A percentile compares a stretch with the other conserved stretches of the same genome.
Evolutionary conservation across 2,113 vertebrate species (phyloP).

Genomic region (Phalacrocorax carbo): DNA sequence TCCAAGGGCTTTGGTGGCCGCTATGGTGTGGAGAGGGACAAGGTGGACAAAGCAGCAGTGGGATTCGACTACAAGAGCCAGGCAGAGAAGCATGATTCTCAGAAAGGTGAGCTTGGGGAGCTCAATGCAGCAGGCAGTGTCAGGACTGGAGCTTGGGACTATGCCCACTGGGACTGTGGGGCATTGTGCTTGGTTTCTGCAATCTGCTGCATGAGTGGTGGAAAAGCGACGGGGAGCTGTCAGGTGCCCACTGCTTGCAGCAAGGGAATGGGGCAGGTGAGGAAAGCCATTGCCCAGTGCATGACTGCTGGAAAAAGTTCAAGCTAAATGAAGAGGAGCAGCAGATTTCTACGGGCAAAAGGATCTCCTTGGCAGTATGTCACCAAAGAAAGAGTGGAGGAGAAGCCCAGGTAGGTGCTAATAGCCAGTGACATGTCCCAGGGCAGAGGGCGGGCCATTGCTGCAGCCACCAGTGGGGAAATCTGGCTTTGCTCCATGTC

Average conservation of each 20-base stretch:
- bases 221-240: not conserved
- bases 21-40: conserved; percentile 86
- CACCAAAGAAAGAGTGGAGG: not conserved
- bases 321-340: not conserved
- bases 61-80: conserved; percentile 89
- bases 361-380: not conserved
- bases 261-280: not conserved
- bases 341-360: not conserved
- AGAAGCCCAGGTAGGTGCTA: not conserved
- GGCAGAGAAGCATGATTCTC: conserved; percentile 87
- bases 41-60: conserved; percentile 84
- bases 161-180: not conserved
- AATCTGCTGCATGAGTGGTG: not conserved
- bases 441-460: not conserved
- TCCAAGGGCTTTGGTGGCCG: conserved; percentile 89
- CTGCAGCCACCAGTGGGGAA: not conserved
- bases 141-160: not conserved
- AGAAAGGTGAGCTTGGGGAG: conserved; percentile 75
- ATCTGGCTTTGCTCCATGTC: not conserved
- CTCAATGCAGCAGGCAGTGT: not conserved
- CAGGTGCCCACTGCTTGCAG: not conserved
- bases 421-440: not conserved
- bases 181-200: not conserved
- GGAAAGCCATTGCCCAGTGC: not conserved
- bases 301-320: not conserved